phyloP scores from a whole-genome alignment of 2,797 vertebrate species.

The Lithobates pipiens region DNA sequence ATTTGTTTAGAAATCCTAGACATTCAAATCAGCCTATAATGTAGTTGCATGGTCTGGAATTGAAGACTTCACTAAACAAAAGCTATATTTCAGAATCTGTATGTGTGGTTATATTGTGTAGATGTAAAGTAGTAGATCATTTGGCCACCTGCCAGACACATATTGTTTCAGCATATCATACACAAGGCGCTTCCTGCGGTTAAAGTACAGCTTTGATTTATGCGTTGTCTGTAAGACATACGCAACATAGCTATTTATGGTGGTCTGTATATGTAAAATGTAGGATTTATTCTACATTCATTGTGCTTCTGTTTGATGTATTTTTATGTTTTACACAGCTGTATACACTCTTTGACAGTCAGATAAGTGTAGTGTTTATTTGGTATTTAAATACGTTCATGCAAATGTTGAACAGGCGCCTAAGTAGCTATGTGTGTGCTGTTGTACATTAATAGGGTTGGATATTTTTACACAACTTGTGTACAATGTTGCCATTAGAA shows the following conservation, averaged over 20 bases:
- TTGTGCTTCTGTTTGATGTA: neutral
- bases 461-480: neutral
- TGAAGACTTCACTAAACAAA: neutral
- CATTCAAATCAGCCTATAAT: too few species aligned
- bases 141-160: neutral
- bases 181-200: neutral
- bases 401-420: neutral
- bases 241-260: neutral
- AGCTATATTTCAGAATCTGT: neutral
- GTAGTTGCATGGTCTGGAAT: neutral
- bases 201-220: neutral
- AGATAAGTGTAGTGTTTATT: neutral
- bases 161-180: neutral
- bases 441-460: too few species aligned
- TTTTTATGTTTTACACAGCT: neutral
- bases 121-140: neutral
- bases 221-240: conserved; percentile 4
- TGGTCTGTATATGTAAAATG: conserved; percentile 2
- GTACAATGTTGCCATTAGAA: too few species aligned
- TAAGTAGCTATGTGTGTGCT: neutral
- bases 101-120: neutral
- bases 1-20: too few species aligned
- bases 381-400: neutral
- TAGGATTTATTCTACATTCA: conserved; percentile 1
- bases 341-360: neutral